These are phyloP conservation scores for Hanleya hanleyi DNA, from an alignment of 2,888 invertebrate genomes.

Conservation along the genomic window DNA sequence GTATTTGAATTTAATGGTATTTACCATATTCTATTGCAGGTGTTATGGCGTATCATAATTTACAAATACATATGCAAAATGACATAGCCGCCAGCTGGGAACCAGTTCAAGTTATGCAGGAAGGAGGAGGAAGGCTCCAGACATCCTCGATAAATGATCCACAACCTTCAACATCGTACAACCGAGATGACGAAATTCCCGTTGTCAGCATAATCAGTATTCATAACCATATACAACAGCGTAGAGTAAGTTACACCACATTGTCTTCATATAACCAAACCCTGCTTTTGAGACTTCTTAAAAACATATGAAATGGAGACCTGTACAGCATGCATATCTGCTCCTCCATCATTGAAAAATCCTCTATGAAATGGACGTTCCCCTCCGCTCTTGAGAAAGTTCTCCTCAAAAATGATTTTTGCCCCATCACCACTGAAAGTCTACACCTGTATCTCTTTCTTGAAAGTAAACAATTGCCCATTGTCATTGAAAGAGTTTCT, in stretches of 20 bases:
- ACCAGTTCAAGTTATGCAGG: neutral
- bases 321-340: too few relatives aligned
- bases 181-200: neutral
- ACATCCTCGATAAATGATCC: neutral
- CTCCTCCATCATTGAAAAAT: too few relatives aligned
- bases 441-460: too few relatives aligned
- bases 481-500: too few relatives aligned
- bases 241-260: neutral
- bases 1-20: neutral
- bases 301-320: too few relatives aligned
- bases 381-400: too few relatives aligned
- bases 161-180: neutral
- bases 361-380: too few relatives aligned
- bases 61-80: slow-evolving; percentile 4
- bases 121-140: neutral
- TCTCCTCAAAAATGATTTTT: too few relatives aligned
- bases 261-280: too few relatives aligned
- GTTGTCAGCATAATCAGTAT: neutral
- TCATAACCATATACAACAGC: neutral
- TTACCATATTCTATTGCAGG: neutral
- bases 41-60: slow-evolving; percentile 4
- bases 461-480: too few relatives aligned
- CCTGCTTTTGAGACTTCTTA: too few relatives aligned
- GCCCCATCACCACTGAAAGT: too few relatives aligned
- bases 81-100: neutral